phyloP scores from a whole-genome alignment of 2,797 vertebrate genomes.

The Denticeps clupeoides region DNA sequence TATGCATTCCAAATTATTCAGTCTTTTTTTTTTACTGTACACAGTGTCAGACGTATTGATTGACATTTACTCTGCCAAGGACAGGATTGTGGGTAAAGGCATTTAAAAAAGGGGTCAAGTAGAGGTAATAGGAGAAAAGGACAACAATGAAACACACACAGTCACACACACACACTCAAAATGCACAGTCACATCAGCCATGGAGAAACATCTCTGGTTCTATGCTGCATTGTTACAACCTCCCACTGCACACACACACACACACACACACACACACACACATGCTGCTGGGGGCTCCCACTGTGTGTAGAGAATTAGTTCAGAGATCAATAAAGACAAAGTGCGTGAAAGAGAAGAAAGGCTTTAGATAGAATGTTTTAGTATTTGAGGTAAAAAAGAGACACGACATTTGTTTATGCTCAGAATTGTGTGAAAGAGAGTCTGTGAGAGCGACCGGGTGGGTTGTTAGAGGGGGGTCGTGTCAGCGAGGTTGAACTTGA shows the following conservation, averaged over 20 bases:
- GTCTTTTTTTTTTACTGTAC: background rate
- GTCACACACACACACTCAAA: background rate
- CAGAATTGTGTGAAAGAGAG: constrained; percentile 3
- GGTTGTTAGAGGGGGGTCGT: constrained; percentile 12
- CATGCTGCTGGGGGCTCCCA: background rate
- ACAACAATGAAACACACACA: background rate
- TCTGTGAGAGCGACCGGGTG: constrained; percentile 7
- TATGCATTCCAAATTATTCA: no score
- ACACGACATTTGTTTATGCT: constrained; percentile 1
- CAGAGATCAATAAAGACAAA: background rate
- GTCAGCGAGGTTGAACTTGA: constrained; percentile 11
- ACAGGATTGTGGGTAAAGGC: no score
- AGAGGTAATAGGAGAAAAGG: background rate
- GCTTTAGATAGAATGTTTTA: no score
- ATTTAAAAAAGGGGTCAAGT: background rate
- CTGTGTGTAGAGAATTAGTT: no score
- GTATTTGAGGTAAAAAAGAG: constrained; percentile 9
- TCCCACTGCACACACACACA: constrained; percentile 6
- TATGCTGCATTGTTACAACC: no score
- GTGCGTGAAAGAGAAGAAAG: background rate
- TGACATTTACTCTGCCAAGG: background rate
- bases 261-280: background rate
- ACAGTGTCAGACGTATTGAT: constrained; percentile 2
- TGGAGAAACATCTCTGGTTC: no score
- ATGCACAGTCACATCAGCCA: no score